phyloP scores from a whole-genome alignment of 2,888 invertebrate genomes.

The Nemapogon koenigi region DNA sequence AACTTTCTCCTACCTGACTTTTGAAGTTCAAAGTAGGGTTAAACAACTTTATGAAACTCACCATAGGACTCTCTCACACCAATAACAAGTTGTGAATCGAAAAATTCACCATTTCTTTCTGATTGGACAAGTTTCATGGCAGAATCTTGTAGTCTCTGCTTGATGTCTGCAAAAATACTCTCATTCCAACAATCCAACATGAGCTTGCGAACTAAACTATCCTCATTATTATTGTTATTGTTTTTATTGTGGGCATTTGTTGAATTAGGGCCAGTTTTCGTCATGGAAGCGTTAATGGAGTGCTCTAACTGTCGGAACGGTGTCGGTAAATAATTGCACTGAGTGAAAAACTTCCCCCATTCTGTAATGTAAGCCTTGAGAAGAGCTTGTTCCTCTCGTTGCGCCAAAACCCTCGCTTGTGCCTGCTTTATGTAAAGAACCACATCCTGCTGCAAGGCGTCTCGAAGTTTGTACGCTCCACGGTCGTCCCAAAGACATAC shows the following conservation, averaged over 20 bases:
- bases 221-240: conserved; percentile 72
- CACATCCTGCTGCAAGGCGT: conserved; percentile 90
- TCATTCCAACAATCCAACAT: conserved; percentile 99
- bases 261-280: conserved; percentile 41
- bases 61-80: conserved; percentile 98
- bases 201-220: conserved; percentile 90
- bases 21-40: too few species aligned
- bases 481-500: conserved; percentile 98
- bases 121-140: conserved; percentile 98
- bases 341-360: conserved; percentile 98
- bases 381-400: conserved; percentile 93
- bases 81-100: conserved; percentile 96
- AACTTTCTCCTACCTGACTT: too few species aligned
- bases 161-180: conserved; percentile 95
- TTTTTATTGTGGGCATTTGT: conserved; percentile 55
- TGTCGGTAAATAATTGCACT: conserved; percentile 95
- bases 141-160: conserved; percentile 89
- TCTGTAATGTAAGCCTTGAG: conserved; percentile 96
- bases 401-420: conserved; percentile 86
- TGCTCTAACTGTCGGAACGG: conserved; percentile 94
- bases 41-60: too few species aligned
- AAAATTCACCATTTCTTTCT: conserved; percentile 96
- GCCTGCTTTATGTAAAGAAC: conserved; percentile 94
- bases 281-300: conserved; percentile 70
- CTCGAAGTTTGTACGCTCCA: conserved; percentile 85